Base-by-base conservation (phyloP, 2,888 invertebrate species). In the Polydrusus tereticollis region DNA sequence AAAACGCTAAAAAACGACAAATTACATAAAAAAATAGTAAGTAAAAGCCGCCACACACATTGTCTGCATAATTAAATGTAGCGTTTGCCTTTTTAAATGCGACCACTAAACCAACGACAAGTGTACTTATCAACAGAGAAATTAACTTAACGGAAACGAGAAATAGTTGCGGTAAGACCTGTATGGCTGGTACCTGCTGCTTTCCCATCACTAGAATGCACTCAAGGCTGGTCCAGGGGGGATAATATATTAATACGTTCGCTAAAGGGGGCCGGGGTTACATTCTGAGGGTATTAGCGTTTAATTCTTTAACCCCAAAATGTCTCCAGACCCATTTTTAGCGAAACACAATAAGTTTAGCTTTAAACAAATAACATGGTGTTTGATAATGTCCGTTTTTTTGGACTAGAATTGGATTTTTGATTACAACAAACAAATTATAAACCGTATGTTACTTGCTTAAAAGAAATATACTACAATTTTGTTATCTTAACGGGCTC, bases 11-110 rank as follows among this genome's bases (percentile, higher is more conserved):
- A 58, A 41, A 23, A 45, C 14, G 45, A 45, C 62, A 45, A 18
- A 33, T 45, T 16, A 23, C 20, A 26, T 45, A 6, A 33, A 45
- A 47, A 62, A 10, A 26, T 36, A 55, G 45, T 29, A 57, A 43
- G 14, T 66, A 80, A 80, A 80, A 80, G 88, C 88, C 88, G 88
- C 88, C 89, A 88, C 87, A 88, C 89, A 89, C 89, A 89, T 89
- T 89, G 89, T 88, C 88, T 89, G 89, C 88, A 88, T 88, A 85
- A 84, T 77, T 78, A 77, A 60, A 79, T 80, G 80, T 81, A 80
- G 78, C 79, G 79, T 78, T 78, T 76, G 62, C 69, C 47, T 55
- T 64, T 57, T 45, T 78, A n/a, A 65, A 59, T 38, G 14, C 16
- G 29, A 55, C 29, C 38, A 60, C 68, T 72, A 71, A 72, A 66